Percentiles rank a stretch among this genome's conserved stretches.
Evolutionary conservation across 2,888 invertebrate species (phyloP).

Genomic region (Rhopalosiphum nymphaeae): DNA sequence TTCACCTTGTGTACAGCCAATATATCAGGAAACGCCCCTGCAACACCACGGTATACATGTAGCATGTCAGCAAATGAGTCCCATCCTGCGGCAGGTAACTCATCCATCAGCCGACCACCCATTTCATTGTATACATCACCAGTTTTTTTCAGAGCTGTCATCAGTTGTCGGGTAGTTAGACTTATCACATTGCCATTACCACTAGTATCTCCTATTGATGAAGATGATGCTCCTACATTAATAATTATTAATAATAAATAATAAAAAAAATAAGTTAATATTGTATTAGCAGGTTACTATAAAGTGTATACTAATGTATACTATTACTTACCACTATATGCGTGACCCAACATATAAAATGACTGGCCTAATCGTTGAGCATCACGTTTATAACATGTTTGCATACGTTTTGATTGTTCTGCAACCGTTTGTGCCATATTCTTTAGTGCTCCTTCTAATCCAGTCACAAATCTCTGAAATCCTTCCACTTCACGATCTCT

Average conservation of each 20-base stretch:
- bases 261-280: background rate
- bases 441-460: constrained; percentile 90
- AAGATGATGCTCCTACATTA: constrained; percentile 69
- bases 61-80: constrained; percentile 91
- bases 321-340: constrained; percentile 78
- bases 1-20: constrained; percentile 86
- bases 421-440: constrained; percentile 83
- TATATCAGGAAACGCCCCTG: constrained; percentile 91
- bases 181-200: constrained; percentile 68
- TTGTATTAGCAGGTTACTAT: background rate
- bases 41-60: constrained; percentile 94
- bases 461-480: constrained; percentile 84
- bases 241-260: background rate
- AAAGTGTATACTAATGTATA: constrained; percentile 68
- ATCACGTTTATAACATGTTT: constrained; percentile 88
- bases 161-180: constrained; percentile 65
- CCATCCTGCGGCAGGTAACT: constrained; percentile 91
- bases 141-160: constrained; percentile 76
- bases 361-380: constrained; percentile 91
- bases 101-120: constrained; percentile 89
- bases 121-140: constrained; percentile 92
- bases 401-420: constrained; percentile 89
- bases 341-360: constrained; percentile 85
- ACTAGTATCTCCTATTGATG: constrained; percentile 70
- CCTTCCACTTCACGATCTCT: constrained; percentile 85